Percentiles rank a stretch among this genome's conserved stretches.
These are phyloP conservation scores for Charanyca ferruginea DNA, from an alignment of 2,888 invertebrate species.

Conservation along the genomic window DNA sequence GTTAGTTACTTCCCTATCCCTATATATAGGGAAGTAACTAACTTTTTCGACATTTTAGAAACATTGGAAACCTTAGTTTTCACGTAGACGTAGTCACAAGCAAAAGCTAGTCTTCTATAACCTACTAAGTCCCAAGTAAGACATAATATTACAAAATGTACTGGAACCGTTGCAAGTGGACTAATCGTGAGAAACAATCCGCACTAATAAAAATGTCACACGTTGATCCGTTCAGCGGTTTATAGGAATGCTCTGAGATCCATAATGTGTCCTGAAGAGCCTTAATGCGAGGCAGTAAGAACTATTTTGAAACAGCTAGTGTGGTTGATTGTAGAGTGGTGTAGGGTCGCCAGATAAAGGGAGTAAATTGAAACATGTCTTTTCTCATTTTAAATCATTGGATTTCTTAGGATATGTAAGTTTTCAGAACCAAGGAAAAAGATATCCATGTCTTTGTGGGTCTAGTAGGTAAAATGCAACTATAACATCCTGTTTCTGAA, in stretches of 20 bases:
- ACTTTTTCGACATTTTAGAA: too few relatives aligned
- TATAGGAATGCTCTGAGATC: constrained; percentile 68
- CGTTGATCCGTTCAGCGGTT: constrained; percentile 70
- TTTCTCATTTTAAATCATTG: not conserved
- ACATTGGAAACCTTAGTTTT: too few relatives aligned
- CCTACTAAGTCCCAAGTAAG: constrained; percentile 33
- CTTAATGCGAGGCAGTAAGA: constrained; percentile 64
- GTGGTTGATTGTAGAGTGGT: constrained; percentile 35
- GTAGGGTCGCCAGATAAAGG: constrained; percentile 16
- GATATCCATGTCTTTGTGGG: too few relatives aligned
- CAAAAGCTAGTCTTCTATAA: not conserved
- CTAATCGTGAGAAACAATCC: constrained; percentile 85
- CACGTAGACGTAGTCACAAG: too few relatives aligned
- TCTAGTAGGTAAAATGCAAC: too few relatives aligned
- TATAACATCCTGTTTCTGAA: too few relatives aligned
- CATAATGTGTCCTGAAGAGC: constrained; percentile 41
- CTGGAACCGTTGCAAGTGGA: constrained; percentile 35
- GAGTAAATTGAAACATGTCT: not conserved
- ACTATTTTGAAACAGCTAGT: constrained; percentile 55
- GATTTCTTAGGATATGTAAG: not conserved
- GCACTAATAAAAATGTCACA: constrained; percentile 84
- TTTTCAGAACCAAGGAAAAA: too few relatives aligned
- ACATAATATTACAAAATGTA: constrained; percentile 45
- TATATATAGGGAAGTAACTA: too few relatives aligned
- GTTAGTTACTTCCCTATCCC: too few relatives aligned